A percentile compares a stretch with the other conserved stretches of the same genome.
Evolutionary conservation across 1,140 invertebrate genomes (phyloP).

Genomic region (Aphaenogaster rudis): DNA sequence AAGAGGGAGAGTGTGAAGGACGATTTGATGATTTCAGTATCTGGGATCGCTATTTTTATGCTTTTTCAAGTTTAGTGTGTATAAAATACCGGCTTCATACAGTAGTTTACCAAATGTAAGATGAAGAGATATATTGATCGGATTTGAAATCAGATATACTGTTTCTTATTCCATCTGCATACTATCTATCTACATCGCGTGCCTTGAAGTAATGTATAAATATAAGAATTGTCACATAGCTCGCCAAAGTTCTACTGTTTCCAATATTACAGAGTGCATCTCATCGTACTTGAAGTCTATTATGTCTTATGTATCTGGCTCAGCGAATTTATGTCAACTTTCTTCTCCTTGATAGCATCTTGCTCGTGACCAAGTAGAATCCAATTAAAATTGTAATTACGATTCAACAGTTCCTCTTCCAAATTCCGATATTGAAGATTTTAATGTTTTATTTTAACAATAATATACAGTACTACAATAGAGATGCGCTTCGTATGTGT

Average conservation of each 20-base stretch:
- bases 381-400: conserved; percentile 60
- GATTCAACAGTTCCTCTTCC: background rate
- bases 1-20: background rate
- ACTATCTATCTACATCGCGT: background rate
- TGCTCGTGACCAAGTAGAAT: conserved; percentile 6
- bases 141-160: conserved; percentile 14
- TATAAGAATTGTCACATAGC: conserved; percentile 33
- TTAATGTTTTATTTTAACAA: conserved; percentile 26
- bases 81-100: background rate
- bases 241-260: conserved; percentile 24
- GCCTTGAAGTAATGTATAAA: conserved; percentile 29
- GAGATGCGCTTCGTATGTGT: background rate
- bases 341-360: conserved; percentile 10
- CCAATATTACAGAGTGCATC: conserved; percentile 32
- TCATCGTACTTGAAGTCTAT: background rate
- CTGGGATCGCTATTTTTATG: background rate
- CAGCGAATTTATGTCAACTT: conserved; percentile 34
- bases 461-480: background rate
- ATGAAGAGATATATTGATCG: background rate
- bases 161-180: conserved; percentile 20
- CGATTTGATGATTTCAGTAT: background rate
- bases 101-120: background rate
- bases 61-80: background rate
- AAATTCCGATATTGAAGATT: conserved; percentile 43
- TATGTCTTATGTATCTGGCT: conserved; percentile 37